These are phyloP conservation scores for Drosophila quadrilineata DNA, from an alignment of 1,140 invertebrate species.

Conservation along the genomic window DNA sequence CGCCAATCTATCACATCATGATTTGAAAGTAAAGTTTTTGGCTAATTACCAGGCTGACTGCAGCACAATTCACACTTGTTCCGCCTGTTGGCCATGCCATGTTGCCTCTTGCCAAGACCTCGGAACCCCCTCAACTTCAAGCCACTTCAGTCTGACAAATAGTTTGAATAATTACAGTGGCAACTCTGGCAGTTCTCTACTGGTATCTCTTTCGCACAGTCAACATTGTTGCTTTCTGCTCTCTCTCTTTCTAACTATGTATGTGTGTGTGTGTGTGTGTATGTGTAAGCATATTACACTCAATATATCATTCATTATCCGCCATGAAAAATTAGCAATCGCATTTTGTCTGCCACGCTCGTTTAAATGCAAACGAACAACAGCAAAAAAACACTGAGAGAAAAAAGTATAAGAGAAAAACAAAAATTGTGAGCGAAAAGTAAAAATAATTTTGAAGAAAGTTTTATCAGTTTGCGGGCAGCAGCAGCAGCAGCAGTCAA, in stretches of 20 bases:
- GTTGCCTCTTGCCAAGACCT: background rate
- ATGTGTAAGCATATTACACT: conserved; percentile 47
- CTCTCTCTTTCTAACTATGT: background rate
- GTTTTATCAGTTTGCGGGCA: conserved; percentile 64
- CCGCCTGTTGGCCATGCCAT: conserved; percentile 2
- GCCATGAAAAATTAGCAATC: conserved; percentile 76
- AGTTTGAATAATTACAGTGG: conserved; percentile 70
- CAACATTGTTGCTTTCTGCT: background rate
- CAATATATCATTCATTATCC: conserved; percentile 79
- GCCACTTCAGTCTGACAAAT: conserved; percentile 53
- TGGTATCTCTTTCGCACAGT: background rate
- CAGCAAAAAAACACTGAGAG: too few relatives aligned
- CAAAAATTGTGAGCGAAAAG: background rate
- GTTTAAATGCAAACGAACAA: conserved; percentile 67
- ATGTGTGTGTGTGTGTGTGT: conserved; percentile 2
- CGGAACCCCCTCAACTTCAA: background rate
- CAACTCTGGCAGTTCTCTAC: conserved; percentile 35
- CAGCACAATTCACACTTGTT: conserved; percentile 7
- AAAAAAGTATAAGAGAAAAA: background rate
- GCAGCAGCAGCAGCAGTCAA: too few relatives aligned
- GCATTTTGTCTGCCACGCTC: conserved; percentile 65
- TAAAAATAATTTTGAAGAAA: conserved; percentile 51
- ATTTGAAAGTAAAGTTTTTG: conserved; percentile 41
- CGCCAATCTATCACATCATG: conserved; percentile 8
- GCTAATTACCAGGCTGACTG: conserved; percentile 55